Evolutionary conservation across 2,888 invertebrate genomes (phyloP).

Genomic region (Pseudococcus viburni): DNA sequence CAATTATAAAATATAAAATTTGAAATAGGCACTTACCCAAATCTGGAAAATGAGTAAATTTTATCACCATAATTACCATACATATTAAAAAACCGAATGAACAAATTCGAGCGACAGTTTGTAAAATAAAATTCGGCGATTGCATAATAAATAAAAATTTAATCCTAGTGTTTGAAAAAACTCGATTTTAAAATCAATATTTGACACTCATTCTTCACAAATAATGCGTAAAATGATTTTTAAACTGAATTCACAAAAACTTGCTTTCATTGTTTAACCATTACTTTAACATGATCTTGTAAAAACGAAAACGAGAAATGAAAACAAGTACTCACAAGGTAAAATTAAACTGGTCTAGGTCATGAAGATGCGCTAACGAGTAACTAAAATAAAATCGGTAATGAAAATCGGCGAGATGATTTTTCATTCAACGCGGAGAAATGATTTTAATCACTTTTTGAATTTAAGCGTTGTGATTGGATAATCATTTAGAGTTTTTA

Average conservation of each 20-base stretch:
- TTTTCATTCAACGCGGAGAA: conserved; percentile 1
- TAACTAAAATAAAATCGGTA: neutral
- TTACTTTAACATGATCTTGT: neutral
- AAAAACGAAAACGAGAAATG: conserved; percentile 36
- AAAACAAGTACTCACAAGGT: conserved; percentile 47
- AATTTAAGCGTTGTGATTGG: neutral
- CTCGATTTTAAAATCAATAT: neutral
- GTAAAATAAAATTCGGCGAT: conserved; percentile 18
- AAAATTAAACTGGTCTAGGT: conserved; percentile 49
- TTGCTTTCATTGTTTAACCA: conserved; percentile 38
- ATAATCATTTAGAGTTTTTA: neutral
- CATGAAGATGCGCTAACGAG: conserved; percentile 44
- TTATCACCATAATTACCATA: conserved; percentile 45
- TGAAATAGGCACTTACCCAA: conserved; percentile 29
- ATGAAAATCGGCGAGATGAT: conserved; percentile 4
- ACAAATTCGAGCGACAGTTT: conserved; percentile 30
- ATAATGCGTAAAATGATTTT: conserved; percentile 9
- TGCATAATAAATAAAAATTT: conserved; percentile 42
- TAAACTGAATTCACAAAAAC: neutral
- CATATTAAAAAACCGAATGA: conserved; percentile 21
- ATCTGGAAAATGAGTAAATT: conserved; percentile 44
- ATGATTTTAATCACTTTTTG: neutral
- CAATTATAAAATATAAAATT: neutral
- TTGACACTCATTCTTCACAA: neutral
- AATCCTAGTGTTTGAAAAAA: neutral